These are phyloP conservation scores for Tribolium madens DNA, from an alignment of 1,140 invertebrate genomes.

Conservation along the genomic window DNA sequence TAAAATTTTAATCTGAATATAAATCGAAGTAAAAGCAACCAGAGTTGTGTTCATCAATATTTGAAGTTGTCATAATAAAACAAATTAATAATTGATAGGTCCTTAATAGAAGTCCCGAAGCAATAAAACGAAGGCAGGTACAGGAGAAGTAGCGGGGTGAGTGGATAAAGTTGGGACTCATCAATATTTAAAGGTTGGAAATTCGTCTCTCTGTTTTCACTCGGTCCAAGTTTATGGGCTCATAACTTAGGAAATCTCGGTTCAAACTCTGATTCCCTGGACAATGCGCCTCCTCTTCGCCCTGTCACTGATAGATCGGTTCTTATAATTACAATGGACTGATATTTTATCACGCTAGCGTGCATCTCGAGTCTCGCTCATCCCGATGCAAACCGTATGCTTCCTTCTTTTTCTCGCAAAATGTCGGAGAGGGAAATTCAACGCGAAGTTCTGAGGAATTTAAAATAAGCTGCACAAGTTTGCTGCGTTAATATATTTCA, in stretches of 20 bases:
- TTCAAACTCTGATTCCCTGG: constrained; percentile 52
- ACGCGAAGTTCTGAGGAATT: constrained; percentile 5
- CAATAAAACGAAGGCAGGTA: constrained; percentile 32
- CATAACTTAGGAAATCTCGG: constrained; percentile 54
- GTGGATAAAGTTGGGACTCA: constrained; percentile 40
- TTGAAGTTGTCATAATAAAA: constrained; percentile 33
- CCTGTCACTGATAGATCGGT: constrained; percentile 50
- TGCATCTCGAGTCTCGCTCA: not conserved
- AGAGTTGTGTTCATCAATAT: constrained; percentile 32
- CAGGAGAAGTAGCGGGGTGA: not conserved
- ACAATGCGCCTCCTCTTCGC: constrained; percentile 48
- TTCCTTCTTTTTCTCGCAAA: constrained; percentile 24
- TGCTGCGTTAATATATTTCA: constrained; percentile 39
- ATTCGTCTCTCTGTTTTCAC: constrained; percentile 54
- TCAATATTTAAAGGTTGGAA: constrained; percentile 51
- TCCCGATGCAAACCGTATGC: not conserved
- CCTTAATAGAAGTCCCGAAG: constrained; percentile 36
- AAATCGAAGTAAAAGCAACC: constrained; percentile 22
- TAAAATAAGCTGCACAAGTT: constrained; percentile 37
- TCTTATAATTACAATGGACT: constrained; percentile 49
- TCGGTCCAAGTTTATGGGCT: constrained; percentile 49
- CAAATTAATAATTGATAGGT: constrained; percentile 37
- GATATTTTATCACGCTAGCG: constrained; percentile 11
- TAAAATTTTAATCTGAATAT: constrained; percentile 32
- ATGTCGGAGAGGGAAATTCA: constrained; percentile 10